Evolutionary conservation across 2,797 vertebrate species (phyloP), one percentile per base, ranked within the genome.

Genomic region (Steatocranus sp.): DNA sequence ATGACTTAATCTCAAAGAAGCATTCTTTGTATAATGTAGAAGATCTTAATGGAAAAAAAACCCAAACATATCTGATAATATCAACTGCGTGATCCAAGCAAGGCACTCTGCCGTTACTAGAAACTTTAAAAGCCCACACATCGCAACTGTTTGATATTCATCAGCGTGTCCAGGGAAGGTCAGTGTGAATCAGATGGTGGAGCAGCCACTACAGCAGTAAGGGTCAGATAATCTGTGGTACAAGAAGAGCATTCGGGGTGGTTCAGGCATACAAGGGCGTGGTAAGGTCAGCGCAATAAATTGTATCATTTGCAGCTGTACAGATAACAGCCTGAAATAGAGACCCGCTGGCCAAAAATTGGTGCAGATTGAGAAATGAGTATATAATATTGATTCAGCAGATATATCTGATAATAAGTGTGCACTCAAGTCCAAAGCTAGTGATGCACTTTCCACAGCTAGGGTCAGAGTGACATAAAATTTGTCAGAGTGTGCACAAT

Each of bases 161-260:
- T 79, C 82, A 23, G 48, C 20, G 15, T n/a, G 23, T 74, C 56
- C 12, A 25, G 43, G 15, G 20, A 49, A 89, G 80, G 83, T 85
- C 79, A 4, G 41, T 3, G 32, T 9, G 8, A 77, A 83, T 86
- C 50, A 81, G 75, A 68, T 63, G 68, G 58, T 75, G 14, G 43
- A 25, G 20, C 41, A 27, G 82, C 54, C 34, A 73, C 77, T 27
- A 43, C 38, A 30, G 43, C 76, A 10, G 63, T 6, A 15, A 50
- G 66, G 76, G 75, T 86, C 75, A 84, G 70, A 79, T 81, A 6
- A 63, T 73, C 41, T 79, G 49, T 34, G 80, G 88, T 58, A 79
- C 34, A 11, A 48, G 25, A 2, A 17, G 17, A 78, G 76, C 6
- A 11, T 63, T 63, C n/a, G 2, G 66, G 76, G 83, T 20, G 7